Evolutionary conservation across 2,113 vertebrate genomes (phyloP).

Genomic region (Marmota flaviventris): DNA sequence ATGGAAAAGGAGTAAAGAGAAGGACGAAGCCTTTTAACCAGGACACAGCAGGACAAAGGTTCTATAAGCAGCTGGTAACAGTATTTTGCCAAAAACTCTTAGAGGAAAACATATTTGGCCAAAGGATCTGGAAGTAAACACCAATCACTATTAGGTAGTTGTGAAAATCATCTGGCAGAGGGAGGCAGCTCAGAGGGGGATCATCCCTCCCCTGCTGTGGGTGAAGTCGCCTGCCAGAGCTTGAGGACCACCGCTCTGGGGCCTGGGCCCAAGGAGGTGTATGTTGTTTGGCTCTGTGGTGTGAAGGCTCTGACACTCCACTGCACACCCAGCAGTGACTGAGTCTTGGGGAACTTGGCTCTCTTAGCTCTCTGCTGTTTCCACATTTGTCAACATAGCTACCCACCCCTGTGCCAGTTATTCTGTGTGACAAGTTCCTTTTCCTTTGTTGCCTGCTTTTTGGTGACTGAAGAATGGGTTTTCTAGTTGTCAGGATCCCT

Average conservation of each 20-base stretch:
- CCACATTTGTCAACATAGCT: background rate
- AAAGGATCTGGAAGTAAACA: slow-evolving; percentile 59
- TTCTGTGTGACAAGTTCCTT: background rate
- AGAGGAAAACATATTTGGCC: slow-evolving; percentile 64
- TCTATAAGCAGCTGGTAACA: slow-evolving; percentile 33
- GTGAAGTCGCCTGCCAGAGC: background rate
- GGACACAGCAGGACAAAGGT: slow-evolving; percentile 46
- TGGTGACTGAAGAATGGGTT: background rate
- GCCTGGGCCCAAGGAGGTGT: background rate
- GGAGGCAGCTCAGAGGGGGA: background rate
- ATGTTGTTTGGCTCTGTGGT: background rate
- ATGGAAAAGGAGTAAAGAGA: slow-evolving; percentile 46
- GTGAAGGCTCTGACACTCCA: background rate
- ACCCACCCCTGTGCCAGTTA: background rate
- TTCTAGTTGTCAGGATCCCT: background rate
- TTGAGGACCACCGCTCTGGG: background rate
- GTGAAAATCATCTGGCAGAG: background rate
- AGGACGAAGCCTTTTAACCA: slow-evolving; percentile 61
- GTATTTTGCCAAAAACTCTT: slow-evolving; percentile 72
- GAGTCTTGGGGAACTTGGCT: fast-evolving
- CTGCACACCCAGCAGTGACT: fast-evolving
- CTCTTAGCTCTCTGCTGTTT: background rate
- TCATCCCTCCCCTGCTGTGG: fast-evolving
- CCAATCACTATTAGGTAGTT: slow-evolving; percentile 21
- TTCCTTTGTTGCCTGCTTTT: background rate